Base-by-base conservation (phyloP, 2,113 vertebrate genomes). In the Oreochromis niloticus region DNA sequence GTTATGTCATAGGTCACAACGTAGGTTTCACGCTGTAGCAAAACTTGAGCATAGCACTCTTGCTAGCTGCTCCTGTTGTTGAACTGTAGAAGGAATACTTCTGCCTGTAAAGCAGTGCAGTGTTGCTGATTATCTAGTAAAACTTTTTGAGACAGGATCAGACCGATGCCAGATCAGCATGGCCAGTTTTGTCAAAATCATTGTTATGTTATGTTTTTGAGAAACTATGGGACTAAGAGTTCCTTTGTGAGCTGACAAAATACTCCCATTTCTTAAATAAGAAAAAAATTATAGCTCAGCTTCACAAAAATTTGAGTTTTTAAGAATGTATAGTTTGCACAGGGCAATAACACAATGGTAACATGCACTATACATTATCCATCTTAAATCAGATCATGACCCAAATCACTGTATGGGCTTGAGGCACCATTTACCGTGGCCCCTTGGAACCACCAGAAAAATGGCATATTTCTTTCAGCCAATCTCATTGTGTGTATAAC, bases 401-500 rank as follows among this genome's bases (percentile, higher is more conserved):
- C 84, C 63, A 59, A 50, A 71, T 91, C 71, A 36, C 32, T 27
- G 55, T 59, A 3, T 24, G 73, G 46, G 87, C 41, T 46, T 2
- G 10, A 39, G 59, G 78, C 22, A 3, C 34, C 79, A 36, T 88
- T 85, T 83, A 63, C 43, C 57, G 11, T 80, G 50, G 82, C 83
- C 56, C 87, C 57, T 83, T 12, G 22, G 52, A 87, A 82, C 83
- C 79, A 66, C 61, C 46, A 8, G 30, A 83, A 66, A 85, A 87
- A 71, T 57, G 80, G 39, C 73, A 84, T 84, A 82, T 85, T 83
- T 85, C 50, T 83, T 48, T 78, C 78, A 39, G 61, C 85, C 90
- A 71, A 91, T 90, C 78, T 89, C 82, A 89, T 81, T 88, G 75
- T 88, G 81, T 75, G 24, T 87, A 19, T 68, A 87, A 81, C 52